Evolutionary conservation across 1,140 invertebrate genomes (phyloP).

Genomic region (Druon quercuslanigerum): DNA sequence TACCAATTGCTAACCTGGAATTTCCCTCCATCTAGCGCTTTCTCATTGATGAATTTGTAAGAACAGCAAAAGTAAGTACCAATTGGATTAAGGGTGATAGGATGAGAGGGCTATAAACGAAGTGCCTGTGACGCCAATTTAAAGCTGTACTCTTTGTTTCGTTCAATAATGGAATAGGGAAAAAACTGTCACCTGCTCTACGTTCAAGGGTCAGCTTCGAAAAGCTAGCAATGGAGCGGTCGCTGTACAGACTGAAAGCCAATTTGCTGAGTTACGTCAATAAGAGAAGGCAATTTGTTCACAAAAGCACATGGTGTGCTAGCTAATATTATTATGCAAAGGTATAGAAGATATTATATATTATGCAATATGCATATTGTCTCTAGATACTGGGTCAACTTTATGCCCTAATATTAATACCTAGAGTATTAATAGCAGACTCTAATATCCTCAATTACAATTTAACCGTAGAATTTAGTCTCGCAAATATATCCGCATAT

Average conservation of each 20-base stretch:
- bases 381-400: neutral
- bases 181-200: no score
- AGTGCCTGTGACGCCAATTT: no score
- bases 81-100: no score
- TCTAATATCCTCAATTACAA: neutral
- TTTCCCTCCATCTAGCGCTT: no score
- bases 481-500: neutral
- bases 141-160: no score
- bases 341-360: neutral
- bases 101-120: no score
- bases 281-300: constrained; percentile 33
- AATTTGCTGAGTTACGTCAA: constrained; percentile 36
- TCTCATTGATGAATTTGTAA: no score
- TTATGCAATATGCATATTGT: neutral
- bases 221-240: neutral
- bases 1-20: no score
- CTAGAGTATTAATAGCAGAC: neutral
- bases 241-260: neutral
- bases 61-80: no score
- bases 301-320: neutral
- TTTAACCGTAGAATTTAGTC: neutral
- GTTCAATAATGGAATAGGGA: no score
- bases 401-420: neutral
- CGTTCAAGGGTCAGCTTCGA: no score
- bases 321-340: constrained; percentile 1